Conservation (phyloP, 2,797 vertebrate genomes). For the Sebastolobus alascanus region DNA sequence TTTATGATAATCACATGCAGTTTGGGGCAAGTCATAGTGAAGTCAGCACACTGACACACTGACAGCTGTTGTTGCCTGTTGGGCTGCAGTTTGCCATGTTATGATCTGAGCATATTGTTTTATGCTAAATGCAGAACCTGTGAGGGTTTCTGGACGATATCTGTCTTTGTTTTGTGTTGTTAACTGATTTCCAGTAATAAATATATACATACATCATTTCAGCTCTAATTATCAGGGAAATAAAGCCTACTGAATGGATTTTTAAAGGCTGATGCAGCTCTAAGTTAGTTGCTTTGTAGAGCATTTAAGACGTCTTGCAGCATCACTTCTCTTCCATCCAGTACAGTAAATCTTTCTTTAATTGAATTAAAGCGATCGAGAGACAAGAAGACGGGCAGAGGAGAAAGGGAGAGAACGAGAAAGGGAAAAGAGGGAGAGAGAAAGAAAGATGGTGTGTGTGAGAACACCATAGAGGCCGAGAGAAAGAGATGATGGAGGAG, state of each 20-base stretch:
- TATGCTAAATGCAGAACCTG: no score
- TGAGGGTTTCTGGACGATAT: no score
- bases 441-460: constrained; percentile 20
- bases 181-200: no score
- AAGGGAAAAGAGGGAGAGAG: background rate
- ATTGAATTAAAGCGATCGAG: constrained; percentile 31
- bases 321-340: background rate
- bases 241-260: background rate
- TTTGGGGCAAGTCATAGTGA: fast-evolving
- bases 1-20: no score
- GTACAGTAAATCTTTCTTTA: constrained; percentile 1
- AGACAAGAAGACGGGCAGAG: background rate
- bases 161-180: no score
- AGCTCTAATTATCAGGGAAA: background rate
- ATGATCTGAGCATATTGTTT: no score
- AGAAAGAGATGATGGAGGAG: constrained; percentile 26
- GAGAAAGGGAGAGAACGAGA: background rate
- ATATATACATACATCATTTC: background rate
- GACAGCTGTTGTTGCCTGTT: no score
- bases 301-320: constrained; percentile 2
- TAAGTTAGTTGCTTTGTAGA: background rate
- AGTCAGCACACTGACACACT: no score
- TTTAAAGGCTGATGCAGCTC: background rate
- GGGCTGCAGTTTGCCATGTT: no score
- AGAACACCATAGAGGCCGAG: background rate